Evolutionary conservation across 2,113 vertebrate species (phyloP), one percentile per base, ranked within the genome.

Genomic region (Crocuta crocuta): DNA sequence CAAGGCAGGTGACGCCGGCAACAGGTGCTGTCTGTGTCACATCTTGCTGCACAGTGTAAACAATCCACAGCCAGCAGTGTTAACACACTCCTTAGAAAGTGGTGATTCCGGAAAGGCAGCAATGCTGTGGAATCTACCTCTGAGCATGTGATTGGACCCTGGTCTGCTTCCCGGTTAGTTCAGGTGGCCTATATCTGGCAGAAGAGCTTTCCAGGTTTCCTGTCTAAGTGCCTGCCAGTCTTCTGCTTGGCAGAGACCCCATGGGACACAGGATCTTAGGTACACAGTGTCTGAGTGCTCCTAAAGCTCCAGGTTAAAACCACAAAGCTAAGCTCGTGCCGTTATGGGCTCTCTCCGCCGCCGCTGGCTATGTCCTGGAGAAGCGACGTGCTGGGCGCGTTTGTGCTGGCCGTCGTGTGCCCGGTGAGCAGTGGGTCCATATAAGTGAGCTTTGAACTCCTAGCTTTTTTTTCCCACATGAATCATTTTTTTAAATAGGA

Each of bases 361-460:
- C 10, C 12, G 23, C 2, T 17, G 48, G 33, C 50, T 33, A 33
- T 65, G 13, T 7, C 35, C 7, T 16, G 15, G 55, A 55, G n/a
- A 23, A 0, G 7, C 15, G 33, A 6, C 7, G 45, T 63, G 50
- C 3, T 48, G 23, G 0, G 0, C 0, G 0, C 21, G 1, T 31
- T 31, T 16, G 28, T 63, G 33, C 71, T 26, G 45, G 31, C 26
- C 35, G 48, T 24, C 24, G 0, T 1, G 1, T 2, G 61, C 45
- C 70, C 24, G 48, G 39, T 73, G 71, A 89, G 24, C 7, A 28
- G 13, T 4, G 13, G 31, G 35, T 39, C 19, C 55, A 2, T 15
- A 1, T 4, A 39, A 13, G 2, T 5, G 71, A 80, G 58, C 7
- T 33, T 15, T 9, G 45, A 86, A 12, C 19, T 66, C 23, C 80